Percentiles rank a stretch among this genome's conserved stretches.
Conservation (phyloP, 2,113 vertebrate species). For the Thunnus maccoyii region DNA sequence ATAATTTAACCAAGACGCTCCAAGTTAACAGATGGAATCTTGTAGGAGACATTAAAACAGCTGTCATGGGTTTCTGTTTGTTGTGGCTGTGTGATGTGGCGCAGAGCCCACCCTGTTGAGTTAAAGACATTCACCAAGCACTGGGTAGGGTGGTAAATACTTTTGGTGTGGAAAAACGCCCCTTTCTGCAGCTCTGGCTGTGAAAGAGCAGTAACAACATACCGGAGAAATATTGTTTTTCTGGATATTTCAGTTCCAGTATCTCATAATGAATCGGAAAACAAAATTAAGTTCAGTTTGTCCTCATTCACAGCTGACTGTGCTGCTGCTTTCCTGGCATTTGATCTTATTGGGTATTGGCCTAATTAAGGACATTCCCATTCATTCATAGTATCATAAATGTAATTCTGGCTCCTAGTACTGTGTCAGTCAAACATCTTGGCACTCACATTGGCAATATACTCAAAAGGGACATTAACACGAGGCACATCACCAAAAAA, state of each 20-base stretch:
- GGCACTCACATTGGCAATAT: too few relatives aligned
- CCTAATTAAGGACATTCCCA: not conserved
- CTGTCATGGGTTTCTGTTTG: not conserved
- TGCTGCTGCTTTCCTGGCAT: not conserved
- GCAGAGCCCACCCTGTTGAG: not conserved
- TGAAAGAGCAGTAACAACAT: not conserved
- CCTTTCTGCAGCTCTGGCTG: not conserved
- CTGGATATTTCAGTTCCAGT: too few relatives aligned
- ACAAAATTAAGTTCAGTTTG: too few relatives aligned
- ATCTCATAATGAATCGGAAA: too few relatives aligned
- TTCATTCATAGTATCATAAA: too few relatives aligned
- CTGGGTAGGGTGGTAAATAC: conserved; percentile 7
- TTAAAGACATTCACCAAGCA: not conserved
- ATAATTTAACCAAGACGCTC: not conserved
- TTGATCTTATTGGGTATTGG: not conserved
- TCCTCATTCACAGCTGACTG: too few relatives aligned
- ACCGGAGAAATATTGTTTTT: too few relatives aligned
- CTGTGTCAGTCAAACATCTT: not conserved
- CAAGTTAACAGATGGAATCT: conserved; percentile 15
- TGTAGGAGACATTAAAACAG: conserved; percentile 12
- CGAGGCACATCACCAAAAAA: not conserved
- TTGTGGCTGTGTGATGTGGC: conserved; percentile 1
- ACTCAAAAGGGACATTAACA: not conserved
- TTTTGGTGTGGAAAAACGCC: not conserved
- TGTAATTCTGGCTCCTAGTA: not conserved